Conservation (phyloP, 2,888 invertebrate species). For the Crioceris asparagi region DNA sequence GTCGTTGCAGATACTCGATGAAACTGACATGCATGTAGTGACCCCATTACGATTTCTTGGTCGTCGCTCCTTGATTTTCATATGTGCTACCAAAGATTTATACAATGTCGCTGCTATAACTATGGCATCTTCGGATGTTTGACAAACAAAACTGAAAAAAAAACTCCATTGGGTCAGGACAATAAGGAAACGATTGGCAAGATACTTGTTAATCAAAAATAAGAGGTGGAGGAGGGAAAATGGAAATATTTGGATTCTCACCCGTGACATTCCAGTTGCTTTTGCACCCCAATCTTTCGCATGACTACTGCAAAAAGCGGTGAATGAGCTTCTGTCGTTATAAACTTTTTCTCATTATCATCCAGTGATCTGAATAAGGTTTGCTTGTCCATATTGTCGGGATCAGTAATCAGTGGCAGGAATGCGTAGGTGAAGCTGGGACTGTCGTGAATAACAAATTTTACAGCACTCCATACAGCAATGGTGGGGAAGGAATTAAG, state of each 20-base stretch:
- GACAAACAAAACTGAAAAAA: slow-evolving; percentile 58
- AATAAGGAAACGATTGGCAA: not conserved
- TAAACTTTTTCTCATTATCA: slow-evolving; percentile 45
- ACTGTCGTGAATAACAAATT: slow-evolving; percentile 60
- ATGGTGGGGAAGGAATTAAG: slow-evolving; percentile 81
- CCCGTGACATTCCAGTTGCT: slow-evolving; percentile 80
- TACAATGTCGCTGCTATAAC: slow-evolving; percentile 86
- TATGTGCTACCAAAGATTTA: slow-evolving; percentile 75
- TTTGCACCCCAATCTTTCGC: slow-evolving; percentile 66
- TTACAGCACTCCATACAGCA: slow-evolving; percentile 88
- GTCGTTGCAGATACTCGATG: slow-evolving; percentile 45
- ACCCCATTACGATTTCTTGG: slow-evolving; percentile 63
- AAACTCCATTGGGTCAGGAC: not conserved
- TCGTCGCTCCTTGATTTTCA: slow-evolving; percentile 53
- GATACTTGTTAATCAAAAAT: not conserved
- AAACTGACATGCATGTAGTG: slow-evolving; percentile 66
- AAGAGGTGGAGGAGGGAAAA: too few species aligned
- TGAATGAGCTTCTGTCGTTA: slow-evolving; percentile 53
- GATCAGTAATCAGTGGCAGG: slow-evolving; percentile 73
- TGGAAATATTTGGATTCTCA: slow-evolving; percentile 16
- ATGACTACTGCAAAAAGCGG: slow-evolving; percentile 86
- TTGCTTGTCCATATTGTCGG: slow-evolving; percentile 65
- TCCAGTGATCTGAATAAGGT: slow-evolving; percentile 51
- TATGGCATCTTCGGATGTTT: slow-evolving; percentile 81
- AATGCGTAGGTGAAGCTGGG: slow-evolving; percentile 52